Evolutionary conservation across 2,888 invertebrate genomes (phyloP), one percentile per base, ranked within the genome.

Genomic region (Neuroscelio doddi): DNA sequence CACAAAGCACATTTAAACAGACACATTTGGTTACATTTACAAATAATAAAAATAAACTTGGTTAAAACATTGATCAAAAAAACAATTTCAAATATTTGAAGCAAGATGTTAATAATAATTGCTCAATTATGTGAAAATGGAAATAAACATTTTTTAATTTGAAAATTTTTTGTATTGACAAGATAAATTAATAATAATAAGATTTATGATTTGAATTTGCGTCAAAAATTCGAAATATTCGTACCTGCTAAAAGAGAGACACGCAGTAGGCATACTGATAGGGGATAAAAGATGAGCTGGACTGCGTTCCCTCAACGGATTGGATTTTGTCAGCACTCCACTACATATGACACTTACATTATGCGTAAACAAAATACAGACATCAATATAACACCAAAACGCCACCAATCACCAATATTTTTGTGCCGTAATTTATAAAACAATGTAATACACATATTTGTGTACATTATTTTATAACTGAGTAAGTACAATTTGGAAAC

Each of bases 191-290:
- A 26, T 4, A 26, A 26, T 5, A 26, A 26, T 26, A 8, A 26
- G 8, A 30, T 10, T 30, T 10, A 30, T 30, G 30, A 30, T 30
- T 3, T 10, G 10, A 10, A 21, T 21, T 21, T 21, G 21, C 2
- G 2, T 3, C 21, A 2, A 21, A 21, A 3, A 21, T 21, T 21
- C 3, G 2, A 21, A 21, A 21, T 21, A 2, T 3, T 32, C 32
- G 32, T 89, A 89, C 89, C 89, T 89, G 87, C 86, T 87, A 81
- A 86, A 88, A 75, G 87, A 88, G 71, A 87, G 85, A 70, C 71
- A 78, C 73, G 86, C 84, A 75, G 87, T 82, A 73, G 88, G 87
- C 86, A 88, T 88, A 84, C 87, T 87, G 83, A 88, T 88, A 69
- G 88, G 89, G 77, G 88, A 87, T 74, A 88, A 85, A 77, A 87